Evolutionary conservation across 2,888 invertebrate genomes (phyloP).

Genomic region (Ophonus ardosiacus): DNA sequence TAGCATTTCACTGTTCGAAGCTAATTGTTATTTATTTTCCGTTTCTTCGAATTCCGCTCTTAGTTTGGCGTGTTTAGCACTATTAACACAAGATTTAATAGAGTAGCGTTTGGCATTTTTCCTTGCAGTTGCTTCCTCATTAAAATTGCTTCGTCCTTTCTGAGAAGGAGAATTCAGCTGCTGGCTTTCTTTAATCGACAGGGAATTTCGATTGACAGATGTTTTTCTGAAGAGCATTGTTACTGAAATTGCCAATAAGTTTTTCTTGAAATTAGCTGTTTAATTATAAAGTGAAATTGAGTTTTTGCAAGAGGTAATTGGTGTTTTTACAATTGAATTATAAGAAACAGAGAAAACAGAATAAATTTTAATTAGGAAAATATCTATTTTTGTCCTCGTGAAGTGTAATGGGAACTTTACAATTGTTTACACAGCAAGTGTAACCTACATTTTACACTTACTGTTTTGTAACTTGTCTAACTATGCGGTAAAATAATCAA

Average conservation of each 20-base stretch:
- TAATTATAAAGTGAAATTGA: neutral
- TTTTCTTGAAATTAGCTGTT: conserved; percentile 1
- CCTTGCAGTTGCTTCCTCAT: conserved; percentile 22
- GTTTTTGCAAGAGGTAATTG: neutral
- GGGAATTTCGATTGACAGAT: conserved; percentile 18
- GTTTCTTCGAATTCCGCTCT: conserved; percentile 35
- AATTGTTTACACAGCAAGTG: too few relatives aligned
- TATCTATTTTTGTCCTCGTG: too few relatives aligned
- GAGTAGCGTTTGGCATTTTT: conserved; percentile 16
- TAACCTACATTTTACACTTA: too few relatives aligned
- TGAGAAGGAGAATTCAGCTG: neutral
- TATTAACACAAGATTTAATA: conserved; percentile 45
- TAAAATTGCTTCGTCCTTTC: conserved; percentile 36
- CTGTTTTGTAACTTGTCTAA: too few relatives aligned
- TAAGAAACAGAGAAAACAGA: too few relatives aligned
- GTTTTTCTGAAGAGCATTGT: conserved; percentile 5
- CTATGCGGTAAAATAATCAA: too few relatives aligned
- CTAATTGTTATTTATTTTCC: conserved; percentile 43
- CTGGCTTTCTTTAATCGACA: conserved; percentile 13
- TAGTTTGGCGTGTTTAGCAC: conserved; percentile 8
- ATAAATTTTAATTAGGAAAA: too few relatives aligned
- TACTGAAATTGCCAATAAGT: neutral
- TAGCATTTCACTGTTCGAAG: neutral
- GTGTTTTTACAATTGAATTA: too few relatives aligned
- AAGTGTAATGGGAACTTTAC: too few relatives aligned